Evolutionary conservation across 2,888 invertebrate genomes (phyloP), one percentile per base, ranked within the genome.

Genomic region (Fragum sueziense): DNA sequence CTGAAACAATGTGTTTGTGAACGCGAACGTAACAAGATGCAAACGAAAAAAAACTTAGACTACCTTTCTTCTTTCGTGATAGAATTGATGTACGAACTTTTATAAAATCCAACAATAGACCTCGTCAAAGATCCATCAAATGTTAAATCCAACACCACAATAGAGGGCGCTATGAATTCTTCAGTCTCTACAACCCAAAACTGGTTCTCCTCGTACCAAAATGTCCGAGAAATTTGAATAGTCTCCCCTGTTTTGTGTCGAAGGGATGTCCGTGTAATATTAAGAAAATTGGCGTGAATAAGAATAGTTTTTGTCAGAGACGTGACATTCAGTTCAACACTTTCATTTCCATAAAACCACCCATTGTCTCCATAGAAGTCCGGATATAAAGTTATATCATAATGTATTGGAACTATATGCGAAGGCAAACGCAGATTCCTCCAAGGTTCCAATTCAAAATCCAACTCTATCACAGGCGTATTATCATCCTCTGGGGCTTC

Each of bases 101-200:
- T 95, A 91, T 97, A 97, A 74, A 97, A 94, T 4, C 97, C 97
- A 74, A 96, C 95, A 88, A 96, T 95, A 84, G 95, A 95, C 80
- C 95, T 94, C 33, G 94, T 95, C 90, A 96, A 94, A 81, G 94
- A 94, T 0, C 96, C 96, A 80, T 93, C 93, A 89, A 96, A 97
- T 51, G 95, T 93, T 61, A 96, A 94, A 57, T 93, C 90, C 20
- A 96, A 90, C 20, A 93, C 65, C 25, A 90, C 88, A 0, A 76
- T 76, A 2, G 87, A 91, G 0, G 85, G 86, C 3, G 52, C 51
- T 2, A 93, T 78, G 9, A 80, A 78, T 1, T 86, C 71, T 25
- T 79, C 84, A 1, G 90, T 87, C 69, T 91, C 89, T 51, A 94
- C 88, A 9, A 94, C 93, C 93, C 93, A 93, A 85, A 93, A 94